Conservation (phyloP, 1,140 invertebrate species). For the Drosophila watanabei region DNA sequence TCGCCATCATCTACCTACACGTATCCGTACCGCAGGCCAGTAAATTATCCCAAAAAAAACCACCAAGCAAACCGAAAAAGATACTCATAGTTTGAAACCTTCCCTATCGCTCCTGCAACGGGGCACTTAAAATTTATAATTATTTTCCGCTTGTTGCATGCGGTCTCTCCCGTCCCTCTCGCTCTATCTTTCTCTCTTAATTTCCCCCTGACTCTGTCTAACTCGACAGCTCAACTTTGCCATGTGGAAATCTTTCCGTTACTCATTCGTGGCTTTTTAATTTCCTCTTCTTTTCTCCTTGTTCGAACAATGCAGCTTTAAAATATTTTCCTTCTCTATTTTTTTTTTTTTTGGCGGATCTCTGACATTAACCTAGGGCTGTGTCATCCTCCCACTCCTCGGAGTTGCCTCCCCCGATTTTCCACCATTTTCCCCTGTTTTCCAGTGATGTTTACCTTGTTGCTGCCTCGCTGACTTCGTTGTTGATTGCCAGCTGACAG, state of each 20-base stretch:
- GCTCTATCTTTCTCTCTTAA: background rate
- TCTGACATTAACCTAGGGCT: slow-evolving; percentile 62
- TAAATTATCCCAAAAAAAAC: slow-evolving; percentile 60
- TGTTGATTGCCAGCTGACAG: slow-evolving; percentile 78
- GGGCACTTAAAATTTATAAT: slow-evolving; percentile 74
- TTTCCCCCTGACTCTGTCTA: background rate
- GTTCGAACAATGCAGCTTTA: slow-evolving; percentile 60
- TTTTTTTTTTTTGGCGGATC: slow-evolving; percentile 40
- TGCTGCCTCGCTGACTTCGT: slow-evolving; percentile 73
- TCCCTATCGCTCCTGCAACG: slow-evolving; percentile 26
- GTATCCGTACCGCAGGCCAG: slow-evolving; percentile 47
- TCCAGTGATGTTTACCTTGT: slow-evolving; percentile 69
- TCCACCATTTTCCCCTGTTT: slow-evolving; percentile 6
- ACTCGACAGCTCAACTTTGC: slow-evolving; percentile 20
- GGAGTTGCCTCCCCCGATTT: slow-evolving; percentile 17
- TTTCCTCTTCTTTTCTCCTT: slow-evolving; percentile 31
- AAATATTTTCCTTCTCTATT: slow-evolving; percentile 53
- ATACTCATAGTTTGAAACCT: slow-evolving; percentile 10
- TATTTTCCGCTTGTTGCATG: slow-evolving; percentile 78
- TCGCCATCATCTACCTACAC: slow-evolving; percentile 54
- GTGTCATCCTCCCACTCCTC: slow-evolving; percentile 29
- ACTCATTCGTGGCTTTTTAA: slow-evolving; percentile 65
- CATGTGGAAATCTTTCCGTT: slow-evolving; percentile 64
- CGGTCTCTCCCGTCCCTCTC: background rate
- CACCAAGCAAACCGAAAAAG: slow-evolving; percentile 37